These are phyloP conservation scores for Ploceus nigricollis DNA, from an alignment of 2,113 vertebrate species.

Conservation along the genomic window DNA sequence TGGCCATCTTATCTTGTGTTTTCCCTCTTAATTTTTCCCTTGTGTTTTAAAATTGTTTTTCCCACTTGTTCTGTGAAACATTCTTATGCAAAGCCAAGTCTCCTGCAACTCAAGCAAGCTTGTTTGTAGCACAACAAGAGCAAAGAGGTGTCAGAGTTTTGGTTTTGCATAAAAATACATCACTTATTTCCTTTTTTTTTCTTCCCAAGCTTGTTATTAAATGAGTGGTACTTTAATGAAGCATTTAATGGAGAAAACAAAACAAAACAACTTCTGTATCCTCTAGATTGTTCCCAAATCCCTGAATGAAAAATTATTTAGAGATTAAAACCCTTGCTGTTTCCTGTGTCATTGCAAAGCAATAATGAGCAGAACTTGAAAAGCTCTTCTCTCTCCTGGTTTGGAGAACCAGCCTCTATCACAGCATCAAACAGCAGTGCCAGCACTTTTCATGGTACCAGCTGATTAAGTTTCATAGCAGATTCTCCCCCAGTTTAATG, in stretches of 20 bases:
- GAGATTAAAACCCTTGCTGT: neutral
- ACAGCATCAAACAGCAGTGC: neutral
- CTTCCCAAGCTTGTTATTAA: neutral
- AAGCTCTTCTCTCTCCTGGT: neutral
- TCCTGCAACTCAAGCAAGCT: neutral
- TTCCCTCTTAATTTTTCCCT: slow-evolving; percentile 1
- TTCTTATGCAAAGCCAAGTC: slow-evolving; percentile 5
- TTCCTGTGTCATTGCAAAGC: slow-evolving; percentile 1
- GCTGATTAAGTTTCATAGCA: neutral
- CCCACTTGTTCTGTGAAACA: neutral
- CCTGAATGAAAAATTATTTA: neutral
- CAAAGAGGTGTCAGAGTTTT: neutral
- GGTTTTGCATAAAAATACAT: neutral
- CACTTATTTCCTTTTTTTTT: neutral
- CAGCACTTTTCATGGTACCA: neutral
- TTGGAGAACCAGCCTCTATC: neutral
- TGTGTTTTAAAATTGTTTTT: neutral
- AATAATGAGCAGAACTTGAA: slow-evolving; percentile 32
- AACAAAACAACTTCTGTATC: neutral
- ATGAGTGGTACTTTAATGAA: neutral
- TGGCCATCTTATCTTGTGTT: neutral
- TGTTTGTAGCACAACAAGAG: neutral
- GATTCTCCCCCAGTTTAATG: neutral
- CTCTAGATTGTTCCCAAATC: neutral
- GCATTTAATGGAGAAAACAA: neutral